Percentiles rank a stretch among this genome's conserved stretches.
phyloP scores from a whole-genome alignment of 1,140 invertebrate species.

The Palaemon carinicauda region DNA sequence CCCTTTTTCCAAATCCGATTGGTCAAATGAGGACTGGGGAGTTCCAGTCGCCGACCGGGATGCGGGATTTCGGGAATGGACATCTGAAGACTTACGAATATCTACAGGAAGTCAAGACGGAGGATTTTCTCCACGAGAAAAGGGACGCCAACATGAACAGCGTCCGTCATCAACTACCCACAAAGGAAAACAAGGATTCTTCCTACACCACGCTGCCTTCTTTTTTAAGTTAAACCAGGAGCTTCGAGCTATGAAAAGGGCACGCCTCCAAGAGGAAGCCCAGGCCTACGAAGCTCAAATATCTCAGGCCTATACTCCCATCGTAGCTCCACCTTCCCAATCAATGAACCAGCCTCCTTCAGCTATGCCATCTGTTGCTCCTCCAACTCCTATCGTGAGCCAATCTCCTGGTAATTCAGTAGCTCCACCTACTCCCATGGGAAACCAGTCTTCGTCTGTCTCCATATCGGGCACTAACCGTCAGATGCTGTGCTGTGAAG shows the following conservation, averaged over 20 bases:
- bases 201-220: constrained; percentile 57
- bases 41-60: constrained; percentile 45
- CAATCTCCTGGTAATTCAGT: constrained; percentile 4
- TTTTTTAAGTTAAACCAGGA: constrained; percentile 60
- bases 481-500: not conserved
- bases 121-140: constrained; percentile 55
- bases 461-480: not conserved
- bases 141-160: constrained; percentile 50
- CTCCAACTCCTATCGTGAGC: not conserved
- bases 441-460: not conserved
- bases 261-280: constrained; percentile 39
- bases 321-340: constrained; percentile 22
- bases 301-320: constrained; percentile 24
- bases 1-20: constrained; percentile 57
- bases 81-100: constrained; percentile 55
- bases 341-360: constrained; percentile 12
- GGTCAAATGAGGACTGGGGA: constrained; percentile 49
- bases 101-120: constrained; percentile 56
- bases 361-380: not conserved
- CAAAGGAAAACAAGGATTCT: constrained; percentile 56
- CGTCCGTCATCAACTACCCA: constrained; percentile 32
- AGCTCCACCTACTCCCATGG: constrained; percentile 9
- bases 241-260: constrained; percentile 54
- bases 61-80: constrained; percentile 37
- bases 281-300: constrained; percentile 26